Evolutionary conservation across 1,140 invertebrate genomes (phyloP).

Genomic region (Oryctes rhinoceros): DNA sequence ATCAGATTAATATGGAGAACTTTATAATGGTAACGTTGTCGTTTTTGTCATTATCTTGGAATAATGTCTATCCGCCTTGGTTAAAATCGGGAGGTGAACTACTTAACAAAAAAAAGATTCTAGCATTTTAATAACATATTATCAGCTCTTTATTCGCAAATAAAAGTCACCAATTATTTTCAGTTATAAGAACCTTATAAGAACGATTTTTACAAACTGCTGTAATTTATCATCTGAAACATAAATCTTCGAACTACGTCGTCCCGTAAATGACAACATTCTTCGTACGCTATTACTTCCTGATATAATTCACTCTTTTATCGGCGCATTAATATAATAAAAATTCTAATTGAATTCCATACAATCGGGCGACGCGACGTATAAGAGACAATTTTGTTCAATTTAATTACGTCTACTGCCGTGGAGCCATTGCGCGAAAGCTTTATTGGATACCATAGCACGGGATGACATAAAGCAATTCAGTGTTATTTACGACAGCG

Average conservation of each 20-base stretch:
- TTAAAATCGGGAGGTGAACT: no score
- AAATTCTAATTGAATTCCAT: conserved; percentile 34
- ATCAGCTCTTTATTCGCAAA: no score
- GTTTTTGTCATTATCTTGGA: no score
- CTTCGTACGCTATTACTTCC: not conserved
- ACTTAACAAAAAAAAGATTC: no score
- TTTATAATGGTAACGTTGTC: not conserved
- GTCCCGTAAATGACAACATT: not conserved
- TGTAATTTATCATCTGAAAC: not conserved
- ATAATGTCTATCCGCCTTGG: no score
- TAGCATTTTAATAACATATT: no score
- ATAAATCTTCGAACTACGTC: not conserved
- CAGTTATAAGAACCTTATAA: not conserved
- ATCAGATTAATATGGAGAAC: not conserved
- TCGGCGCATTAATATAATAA: conserved; percentile 19
- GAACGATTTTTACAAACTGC: not conserved
- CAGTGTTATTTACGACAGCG: conserved; percentile 12
- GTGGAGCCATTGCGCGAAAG: not conserved
- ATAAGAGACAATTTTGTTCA: conserved; percentile 37
- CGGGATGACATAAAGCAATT: conserved; percentile 22
- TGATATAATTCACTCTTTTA: conserved; percentile 16
- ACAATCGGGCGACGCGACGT: conserved; percentile 3
- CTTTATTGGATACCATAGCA: conserved; percentile 21
- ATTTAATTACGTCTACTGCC: conserved; percentile 32
- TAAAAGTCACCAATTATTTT: no score